phyloP scores from a whole-genome alignment of 2,888 invertebrate genomes.

The Metalampra italica region DNA sequence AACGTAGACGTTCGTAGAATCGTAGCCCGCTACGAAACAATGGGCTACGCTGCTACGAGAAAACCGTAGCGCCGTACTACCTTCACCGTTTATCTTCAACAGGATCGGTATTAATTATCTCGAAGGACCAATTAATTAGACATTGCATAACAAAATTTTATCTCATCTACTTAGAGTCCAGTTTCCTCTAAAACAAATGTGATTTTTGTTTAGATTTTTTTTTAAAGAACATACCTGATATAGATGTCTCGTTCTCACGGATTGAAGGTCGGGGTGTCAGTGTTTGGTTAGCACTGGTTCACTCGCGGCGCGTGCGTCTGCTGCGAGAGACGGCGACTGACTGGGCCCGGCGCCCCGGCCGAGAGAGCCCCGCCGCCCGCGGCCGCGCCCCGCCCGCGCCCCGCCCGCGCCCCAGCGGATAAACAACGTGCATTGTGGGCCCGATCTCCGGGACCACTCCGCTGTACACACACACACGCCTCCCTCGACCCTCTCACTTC shows the following conservation, averaged over 20 bases:
- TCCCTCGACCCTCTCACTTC: conserved; percentile 27
- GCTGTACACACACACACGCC: conserved; percentile 42
- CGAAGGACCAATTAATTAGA: too few species aligned
- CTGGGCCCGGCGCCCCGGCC: conserved; percentile 60
- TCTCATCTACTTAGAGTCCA: too few species aligned
- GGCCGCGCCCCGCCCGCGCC: conserved; percentile 35
- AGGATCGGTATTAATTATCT: background rate
- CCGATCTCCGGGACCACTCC: conserved; percentile 63
- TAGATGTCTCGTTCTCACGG: conserved; percentile 71
- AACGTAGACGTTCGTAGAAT: background rate
- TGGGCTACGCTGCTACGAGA: conserved; percentile 2
- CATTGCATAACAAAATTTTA: too few species aligned
- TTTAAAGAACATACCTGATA: conserved; percentile 57
- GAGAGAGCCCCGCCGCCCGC: conserved; percentile 40
- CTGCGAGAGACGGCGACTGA: conserved; percentile 40
- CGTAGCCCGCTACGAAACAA: conserved; percentile 2
- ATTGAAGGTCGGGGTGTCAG: conserved; percentile 71
- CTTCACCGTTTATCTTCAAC: background rate
- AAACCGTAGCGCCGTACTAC: conserved; percentile 8
- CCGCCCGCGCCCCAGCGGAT: conserved; percentile 65
- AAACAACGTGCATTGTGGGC: conserved; percentile 77
- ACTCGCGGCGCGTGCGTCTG: conserved; percentile 57
- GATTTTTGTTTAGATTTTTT: conserved; percentile 8
- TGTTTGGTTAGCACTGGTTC: conserved; percentile 42
- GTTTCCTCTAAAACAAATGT: background rate